Conservation (phyloP, 2,113 vertebrate genomes). For the Rhabdomys dilectus region DNA sequence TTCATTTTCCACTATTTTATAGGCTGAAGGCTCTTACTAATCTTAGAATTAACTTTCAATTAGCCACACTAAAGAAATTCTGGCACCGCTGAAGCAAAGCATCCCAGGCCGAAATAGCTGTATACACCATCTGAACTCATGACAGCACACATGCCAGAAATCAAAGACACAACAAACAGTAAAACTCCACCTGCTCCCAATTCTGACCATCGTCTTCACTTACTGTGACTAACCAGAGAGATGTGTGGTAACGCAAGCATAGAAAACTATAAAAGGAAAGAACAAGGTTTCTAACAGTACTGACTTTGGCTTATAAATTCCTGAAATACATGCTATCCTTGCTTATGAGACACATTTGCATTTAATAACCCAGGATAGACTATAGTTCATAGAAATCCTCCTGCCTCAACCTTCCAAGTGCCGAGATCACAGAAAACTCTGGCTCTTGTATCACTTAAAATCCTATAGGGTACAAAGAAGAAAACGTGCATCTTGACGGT, state of each 20-base stretch:
- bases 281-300: not conserved
- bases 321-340: not conserved
- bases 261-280: not conserved
- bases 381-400: not conserved
- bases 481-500: conserved; percentile 15
- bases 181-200: conserved; percentile 18
- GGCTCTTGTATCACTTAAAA: not conserved
- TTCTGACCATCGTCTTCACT: conserved; percentile 48
- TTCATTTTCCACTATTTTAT: conserved; percentile 70
- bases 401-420: not conserved
- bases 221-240: conserved; percentile 28
- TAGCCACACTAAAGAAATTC: conserved; percentile 70
- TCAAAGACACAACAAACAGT: conserved; percentile 44
- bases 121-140: conserved; percentile 75
- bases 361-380: not conserved
- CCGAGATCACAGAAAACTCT: not conserved
- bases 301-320: conserved; percentile 6
- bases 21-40: conserved; percentile 73
- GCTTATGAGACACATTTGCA: not conserved
- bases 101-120: conserved; percentile 66
- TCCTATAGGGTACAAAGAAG: not conserved
- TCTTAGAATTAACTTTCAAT: conserved; percentile 77
- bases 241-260: conserved; percentile 20
- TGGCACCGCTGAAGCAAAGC: conserved; percentile 69
- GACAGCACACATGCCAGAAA: conserved; percentile 71